These are phyloP conservation scores for Cryptophagus acutangulus DNA, from an alignment of 2,888 invertebrate genomes.

Conservation along the genomic window DNA sequence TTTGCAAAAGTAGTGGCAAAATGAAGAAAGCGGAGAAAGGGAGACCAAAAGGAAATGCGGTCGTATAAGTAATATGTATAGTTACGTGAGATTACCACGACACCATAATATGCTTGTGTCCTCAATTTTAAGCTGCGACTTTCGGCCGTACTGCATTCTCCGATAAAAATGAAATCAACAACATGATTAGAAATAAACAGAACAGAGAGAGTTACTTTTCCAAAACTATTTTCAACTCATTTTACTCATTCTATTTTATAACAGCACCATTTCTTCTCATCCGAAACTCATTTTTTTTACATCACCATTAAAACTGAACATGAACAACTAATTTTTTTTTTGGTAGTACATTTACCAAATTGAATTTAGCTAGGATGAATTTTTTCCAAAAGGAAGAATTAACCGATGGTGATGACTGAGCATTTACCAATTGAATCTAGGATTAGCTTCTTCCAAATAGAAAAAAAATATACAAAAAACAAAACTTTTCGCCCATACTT, in stretches of 20 bases:
- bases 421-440: too few relatives aligned
- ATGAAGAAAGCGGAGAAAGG: conserved; percentile 49
- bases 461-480: too few relatives aligned
- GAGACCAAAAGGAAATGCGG: conserved; percentile 48
- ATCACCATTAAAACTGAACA: not conserved
- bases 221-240: too few relatives aligned
- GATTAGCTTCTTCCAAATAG: too few relatives aligned
- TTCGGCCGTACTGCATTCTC: conserved; percentile 42
- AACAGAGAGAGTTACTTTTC: conserved; percentile 24
- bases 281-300: too few relatives aligned
- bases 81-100: conserved; percentile 49
- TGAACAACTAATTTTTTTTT: conserved; percentile 19
- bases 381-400: too few relatives aligned
- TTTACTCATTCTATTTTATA: not conserved
- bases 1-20: conserved; percentile 48
- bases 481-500: too few relatives aligned
- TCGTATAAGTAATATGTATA: conserved; percentile 44
- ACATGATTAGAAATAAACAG: conserved; percentile 26
- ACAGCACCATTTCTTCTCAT: too few relatives aligned
- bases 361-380: too few relatives aligned
- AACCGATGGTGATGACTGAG: too few relatives aligned
- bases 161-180: conserved; percentile 45
- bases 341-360: too few relatives aligned
- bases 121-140: conserved; percentile 37
- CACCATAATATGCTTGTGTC: conserved; percentile 46